phyloP scores from a whole-genome alignment of 2,888 invertebrate species.

The Tetrapedia diversipes region DNA sequence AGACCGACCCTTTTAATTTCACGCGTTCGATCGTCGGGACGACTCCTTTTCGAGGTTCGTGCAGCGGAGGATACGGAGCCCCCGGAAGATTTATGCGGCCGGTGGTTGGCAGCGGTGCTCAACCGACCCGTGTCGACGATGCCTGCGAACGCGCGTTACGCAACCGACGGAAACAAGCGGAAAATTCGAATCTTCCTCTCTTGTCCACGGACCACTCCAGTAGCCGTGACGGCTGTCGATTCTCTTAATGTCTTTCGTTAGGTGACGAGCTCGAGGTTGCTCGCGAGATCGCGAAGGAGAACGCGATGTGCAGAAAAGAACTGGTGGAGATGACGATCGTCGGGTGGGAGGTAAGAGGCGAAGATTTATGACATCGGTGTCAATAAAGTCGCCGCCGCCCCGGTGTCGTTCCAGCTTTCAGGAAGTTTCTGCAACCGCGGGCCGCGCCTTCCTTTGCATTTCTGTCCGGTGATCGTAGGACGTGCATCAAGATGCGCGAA shows the following conservation, averaged over 20 bases:
- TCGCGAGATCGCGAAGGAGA: conserved; percentile 4
- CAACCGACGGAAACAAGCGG: neutral
- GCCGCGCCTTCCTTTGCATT: conserved; percentile 57
- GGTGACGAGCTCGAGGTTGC: neutral
- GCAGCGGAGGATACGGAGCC: conserved; percentile 58
- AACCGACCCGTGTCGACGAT: conserved; percentile 12
- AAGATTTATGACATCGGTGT: conserved; percentile 75
- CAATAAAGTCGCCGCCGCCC: conserved; percentile 74
- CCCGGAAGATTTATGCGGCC: conserved; percentile 69
- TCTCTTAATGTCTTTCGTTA: no score
- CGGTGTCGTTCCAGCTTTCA: conserved; percentile 54
- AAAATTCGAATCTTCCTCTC: neutral
- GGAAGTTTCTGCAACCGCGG: conserved; percentile 45
- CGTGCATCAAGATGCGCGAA: conserved; percentile 47
- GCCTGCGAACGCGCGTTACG: neutral
- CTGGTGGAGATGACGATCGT: conserved; percentile 66
- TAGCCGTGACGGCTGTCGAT: no score
- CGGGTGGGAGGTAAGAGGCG: conserved; percentile 71
- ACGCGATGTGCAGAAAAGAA: conserved; percentile 42
- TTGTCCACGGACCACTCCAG: no score
- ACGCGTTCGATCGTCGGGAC: conserved; percentile 63
- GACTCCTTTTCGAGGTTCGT: conserved; percentile 63
- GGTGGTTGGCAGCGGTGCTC: conserved; percentile 64
- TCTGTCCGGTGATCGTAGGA: conserved; percentile 52
- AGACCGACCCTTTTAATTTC: conserved; percentile 67